Base-by-base conservation (phyloP, 37 sponge, comb jelly and placozoan species). In the Cliona cf. orientalis region DNA sequence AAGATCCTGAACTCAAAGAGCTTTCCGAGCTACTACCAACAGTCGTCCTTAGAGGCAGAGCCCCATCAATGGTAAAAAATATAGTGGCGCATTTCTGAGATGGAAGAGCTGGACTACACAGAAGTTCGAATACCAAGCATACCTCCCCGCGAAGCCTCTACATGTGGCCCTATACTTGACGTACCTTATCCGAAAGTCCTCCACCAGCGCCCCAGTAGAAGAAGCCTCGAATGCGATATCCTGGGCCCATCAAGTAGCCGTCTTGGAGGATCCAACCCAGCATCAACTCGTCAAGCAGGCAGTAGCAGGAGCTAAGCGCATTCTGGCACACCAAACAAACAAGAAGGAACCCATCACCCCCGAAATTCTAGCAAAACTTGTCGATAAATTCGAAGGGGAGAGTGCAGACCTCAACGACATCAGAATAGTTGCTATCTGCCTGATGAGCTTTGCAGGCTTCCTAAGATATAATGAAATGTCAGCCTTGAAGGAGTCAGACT, bases 1-100 rank as follows among this genome's bases (percentile, higher is more conserved):
- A 80, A 23, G 74, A 82, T 45, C 83, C 83, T 21, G 83, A 82
- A 65, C 83, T 82, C 73, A 32, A 60, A 33, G 36, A 25, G 28
- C 61, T 82, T 29, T 73, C 83, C 21, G 42, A 36, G 42, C 17
- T 34, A 28, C 49, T 82, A 35, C 83, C 83, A 46, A 36, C 29
- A 31, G 49, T 62, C 23, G 74, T 72, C 21, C 65, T 82, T 26
- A 19, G 26, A 40, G 28, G 74, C 72, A 69, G 65, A 29, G 83
- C 83, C 19, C 42, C 39, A 42, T 33, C 49, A 22, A 82, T 74
- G 17, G 66, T 74, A n/a, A 82, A 73, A 82, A 82, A 53, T 82
- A 82, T 38, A 23, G 23, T 41, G 74, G 74, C 17, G 83, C 83
- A 42, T 82, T 73, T 34, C 32, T 28, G 23, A 43, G 83, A 31